Evolutionary conservation across 2,113 vertebrate genomes (phyloP).

Genomic region (Limnothrissa miodon): DNA sequence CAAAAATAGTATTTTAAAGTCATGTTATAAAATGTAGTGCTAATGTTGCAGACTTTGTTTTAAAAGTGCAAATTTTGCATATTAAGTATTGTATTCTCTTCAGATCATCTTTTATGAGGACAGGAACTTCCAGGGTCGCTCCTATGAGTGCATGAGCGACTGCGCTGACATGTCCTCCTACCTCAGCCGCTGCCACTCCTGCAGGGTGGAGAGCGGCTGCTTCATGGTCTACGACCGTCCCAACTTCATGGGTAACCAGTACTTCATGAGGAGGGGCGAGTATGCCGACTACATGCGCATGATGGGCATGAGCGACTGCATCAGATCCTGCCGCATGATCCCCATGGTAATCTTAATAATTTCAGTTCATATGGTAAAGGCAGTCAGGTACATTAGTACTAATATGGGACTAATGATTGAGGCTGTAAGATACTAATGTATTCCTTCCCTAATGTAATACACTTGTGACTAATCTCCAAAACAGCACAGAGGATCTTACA

Average conservation of each 20-base stretch:
- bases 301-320: constrained; percentile 61
- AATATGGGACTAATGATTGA: too few species aligned
- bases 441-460: too few species aligned
- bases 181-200: constrained; percentile 54
- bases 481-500: constrained; percentile 60
- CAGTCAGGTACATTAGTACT: too few species aligned
- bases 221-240: constrained; percentile 52
- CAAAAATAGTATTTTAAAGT: too few species aligned
- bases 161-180: constrained; percentile 57
- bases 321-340: constrained; percentile 61
- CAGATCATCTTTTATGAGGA: constrained; percentile 71
- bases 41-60: too few species aligned
- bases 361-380: too few species aligned
- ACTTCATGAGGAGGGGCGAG: constrained; percentile 48
- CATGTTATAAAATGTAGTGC: too few species aligned
- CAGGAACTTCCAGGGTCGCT: constrained; percentile 64
- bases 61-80: too few species aligned
- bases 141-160: constrained; percentile 69
- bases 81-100: too few species aligned
- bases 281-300: constrained; percentile 56
- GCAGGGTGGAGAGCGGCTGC: constrained; percentile 49
- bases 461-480: neutral
- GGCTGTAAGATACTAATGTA: too few species aligned
- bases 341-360: constrained; percentile 49
- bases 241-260: constrained; percentile 44